These are phyloP conservation scores for Anarrhichthys ocellatus DNA, from an alignment of 2,113 vertebrate species.

Conservation along the genomic window DNA sequence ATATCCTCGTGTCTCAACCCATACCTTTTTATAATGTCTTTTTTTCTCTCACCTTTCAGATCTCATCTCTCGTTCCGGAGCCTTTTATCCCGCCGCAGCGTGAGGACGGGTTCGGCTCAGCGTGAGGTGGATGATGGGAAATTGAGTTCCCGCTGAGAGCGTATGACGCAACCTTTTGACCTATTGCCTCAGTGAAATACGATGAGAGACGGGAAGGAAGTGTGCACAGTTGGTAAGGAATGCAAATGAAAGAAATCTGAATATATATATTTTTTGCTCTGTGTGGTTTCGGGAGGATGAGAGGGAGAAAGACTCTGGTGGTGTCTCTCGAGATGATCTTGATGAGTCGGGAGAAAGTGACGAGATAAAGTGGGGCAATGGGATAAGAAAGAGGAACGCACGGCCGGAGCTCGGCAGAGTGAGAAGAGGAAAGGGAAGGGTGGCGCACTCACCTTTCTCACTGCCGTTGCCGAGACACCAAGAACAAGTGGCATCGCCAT, in stretches of 20 bases:
- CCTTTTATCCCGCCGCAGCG: conserved; percentile 48
- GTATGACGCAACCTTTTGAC: conserved; percentile 62
- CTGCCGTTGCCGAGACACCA: conserved; percentile 42
- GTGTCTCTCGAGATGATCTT: conserved; percentile 23
- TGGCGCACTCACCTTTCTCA: conserved; percentile 64
- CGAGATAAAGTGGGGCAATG: not conserved
- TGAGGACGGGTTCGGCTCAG: conserved; percentile 66
- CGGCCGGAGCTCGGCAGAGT: not conserved
- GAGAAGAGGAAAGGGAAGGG: conserved; percentile 31
- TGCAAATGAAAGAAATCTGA: conserved; percentile 47
- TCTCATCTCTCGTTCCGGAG: conserved; percentile 54
- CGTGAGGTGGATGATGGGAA: conserved; percentile 74
- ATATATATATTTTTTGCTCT: conserved; percentile 21
- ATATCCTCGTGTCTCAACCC: conserved; percentile 40
- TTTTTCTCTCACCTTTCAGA: conserved; percentile 56
- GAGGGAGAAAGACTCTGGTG: not conserved
- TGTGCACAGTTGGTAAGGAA: conserved; percentile 42
- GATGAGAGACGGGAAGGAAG: conserved; percentile 25
- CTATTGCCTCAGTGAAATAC: conserved; percentile 39
- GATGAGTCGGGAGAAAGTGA: conserved; percentile 7
- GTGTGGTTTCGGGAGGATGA: conserved; percentile 29
- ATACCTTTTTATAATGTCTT: conserved; percentile 23
- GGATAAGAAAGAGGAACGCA: not conserved
- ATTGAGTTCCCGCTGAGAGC: conserved; percentile 66
- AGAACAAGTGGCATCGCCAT: conserved; percentile 60